Evolutionary conservation across 2,113 vertebrate species (phyloP).

Genomic region (Pandion haliaetus): DNA sequence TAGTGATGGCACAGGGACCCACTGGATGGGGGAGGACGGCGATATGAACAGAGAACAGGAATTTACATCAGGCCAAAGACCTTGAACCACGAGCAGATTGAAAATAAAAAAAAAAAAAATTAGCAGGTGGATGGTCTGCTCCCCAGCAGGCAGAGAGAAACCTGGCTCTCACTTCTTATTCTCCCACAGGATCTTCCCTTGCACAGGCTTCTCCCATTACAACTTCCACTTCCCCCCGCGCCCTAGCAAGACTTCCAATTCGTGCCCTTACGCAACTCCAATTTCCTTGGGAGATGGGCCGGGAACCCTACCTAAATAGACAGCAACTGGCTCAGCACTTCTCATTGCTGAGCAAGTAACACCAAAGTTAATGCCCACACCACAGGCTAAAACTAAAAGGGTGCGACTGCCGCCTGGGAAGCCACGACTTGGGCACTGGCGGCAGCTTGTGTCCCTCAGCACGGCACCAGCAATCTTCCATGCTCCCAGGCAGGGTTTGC

Average conservation of each 20-base stretch:
- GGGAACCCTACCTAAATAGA: background rate
- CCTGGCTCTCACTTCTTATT: background rate
- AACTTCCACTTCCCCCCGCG: background rate
- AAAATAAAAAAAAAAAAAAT: background rate
- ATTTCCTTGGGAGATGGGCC: background rate
- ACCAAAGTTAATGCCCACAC: background rate
- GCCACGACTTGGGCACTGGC: background rate
- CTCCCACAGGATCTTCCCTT: background rate
- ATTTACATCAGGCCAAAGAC: background rate
- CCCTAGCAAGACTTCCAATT: background rate
- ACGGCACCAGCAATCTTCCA: background rate
- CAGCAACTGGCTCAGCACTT: conserved; percentile 23
- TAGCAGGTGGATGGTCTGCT: background rate
- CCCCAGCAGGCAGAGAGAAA: background rate
- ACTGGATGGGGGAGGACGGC: rapidly evolving
- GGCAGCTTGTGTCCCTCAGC: background rate
- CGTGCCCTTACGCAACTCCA: rapidly evolving
- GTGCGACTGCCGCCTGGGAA: background rate
- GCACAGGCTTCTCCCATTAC: background rate
- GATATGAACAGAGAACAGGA: background rate
- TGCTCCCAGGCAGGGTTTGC: conserved; percentile 17
- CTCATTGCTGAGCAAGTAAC: background rate
- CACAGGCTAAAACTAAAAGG: conserved; percentile 17
- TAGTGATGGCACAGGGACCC: background rate
- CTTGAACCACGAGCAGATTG: rapidly evolving